phyloP scores from a whole-genome alignment of 2,888 invertebrate genomes.

The Colostygia pectinataria region DNA sequence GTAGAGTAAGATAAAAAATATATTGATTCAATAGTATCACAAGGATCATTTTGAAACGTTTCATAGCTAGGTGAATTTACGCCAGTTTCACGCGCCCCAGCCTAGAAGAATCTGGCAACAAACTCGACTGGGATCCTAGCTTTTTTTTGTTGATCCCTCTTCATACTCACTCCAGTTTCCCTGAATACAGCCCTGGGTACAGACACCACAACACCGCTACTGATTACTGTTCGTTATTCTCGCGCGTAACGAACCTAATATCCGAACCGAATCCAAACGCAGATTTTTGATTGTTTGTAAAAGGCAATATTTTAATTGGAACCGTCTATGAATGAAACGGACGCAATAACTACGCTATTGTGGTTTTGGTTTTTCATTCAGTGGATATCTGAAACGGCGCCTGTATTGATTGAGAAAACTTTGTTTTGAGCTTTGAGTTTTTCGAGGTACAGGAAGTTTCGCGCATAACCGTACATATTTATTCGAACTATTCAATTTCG shows the following conservation, averaged over 20 bases:
- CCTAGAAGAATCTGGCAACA: too few relatives aligned
- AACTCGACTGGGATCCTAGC: too few relatives aligned
- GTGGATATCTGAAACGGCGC: not conserved
- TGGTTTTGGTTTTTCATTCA: constrained; percentile 7
- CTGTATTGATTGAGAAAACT: not conserved
- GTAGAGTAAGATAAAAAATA: too few relatives aligned
- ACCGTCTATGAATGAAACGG: constrained; percentile 25
- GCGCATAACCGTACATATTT: too few relatives aligned
- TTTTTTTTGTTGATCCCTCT: too few relatives aligned
- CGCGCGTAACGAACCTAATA: constrained; percentile 26
- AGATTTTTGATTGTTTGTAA: constrained; percentile 27
- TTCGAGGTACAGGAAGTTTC: too few relatives aligned
- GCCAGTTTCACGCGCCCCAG: too few relatives aligned
- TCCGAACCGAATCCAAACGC: constrained; percentile 6
- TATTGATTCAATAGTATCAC: too few relatives aligned
- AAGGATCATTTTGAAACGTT: too few relatives aligned
- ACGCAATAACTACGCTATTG: constrained; percentile 16
- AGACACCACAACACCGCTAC: constrained; percentile 12
- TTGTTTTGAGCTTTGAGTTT: not conserved
- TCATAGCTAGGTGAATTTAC: too few relatives aligned
- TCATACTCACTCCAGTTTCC: not conserved
- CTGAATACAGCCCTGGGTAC: constrained; percentile 3
- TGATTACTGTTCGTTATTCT: constrained; percentile 17
- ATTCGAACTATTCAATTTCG: too few relatives aligned
- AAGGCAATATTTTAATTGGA: constrained; percentile 38